A percentile compares a stretch with the other conserved stretches of the same genome.
These are phyloP conservation scores for Garrulus glandarius DNA, from an alignment of 2,797 vertebrate species.

Conservation along the genomic window DNA sequence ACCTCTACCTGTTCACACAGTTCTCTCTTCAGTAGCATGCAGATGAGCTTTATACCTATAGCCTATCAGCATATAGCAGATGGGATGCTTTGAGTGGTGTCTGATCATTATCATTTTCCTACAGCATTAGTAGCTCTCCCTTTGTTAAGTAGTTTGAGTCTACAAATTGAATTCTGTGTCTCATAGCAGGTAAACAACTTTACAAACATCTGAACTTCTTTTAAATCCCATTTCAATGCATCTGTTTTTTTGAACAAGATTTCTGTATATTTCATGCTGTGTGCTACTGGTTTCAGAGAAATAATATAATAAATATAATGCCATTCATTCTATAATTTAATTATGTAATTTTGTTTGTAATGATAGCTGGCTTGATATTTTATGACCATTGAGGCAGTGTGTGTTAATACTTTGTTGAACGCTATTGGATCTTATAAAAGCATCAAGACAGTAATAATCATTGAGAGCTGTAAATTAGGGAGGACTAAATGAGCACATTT, in stretches of 20 bases:
- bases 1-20: not conserved
- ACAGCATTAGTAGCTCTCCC: not conserved
- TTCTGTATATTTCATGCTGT: not conserved
- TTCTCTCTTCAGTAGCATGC: not conserved
- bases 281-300: not conserved
- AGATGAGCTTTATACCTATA: not conserved
- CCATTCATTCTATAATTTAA: not conserved
- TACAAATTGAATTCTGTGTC: not conserved
- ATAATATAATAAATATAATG: not conserved
- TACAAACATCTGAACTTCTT: not conserved
- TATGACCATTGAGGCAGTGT: constrained; percentile 4
- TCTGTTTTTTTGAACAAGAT: not conserved
- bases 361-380: not conserved
- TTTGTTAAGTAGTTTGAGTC: not conserved
- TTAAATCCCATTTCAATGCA: not conserved
- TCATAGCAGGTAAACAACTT: not conserved
- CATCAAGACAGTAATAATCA: constrained; percentile 20
- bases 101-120: not conserved
- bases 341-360: not conserved
- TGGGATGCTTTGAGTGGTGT: not conserved
- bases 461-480: constrained; percentile 2
- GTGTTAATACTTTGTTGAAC: constrained; percentile 24
- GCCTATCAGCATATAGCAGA: not conserved
- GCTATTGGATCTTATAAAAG: constrained; percentile 4
- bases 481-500: constrained; percentile 8